Conservation (phyloP, 2,113 vertebrate genomes). For the Recurvirostra avosetta region DNA sequence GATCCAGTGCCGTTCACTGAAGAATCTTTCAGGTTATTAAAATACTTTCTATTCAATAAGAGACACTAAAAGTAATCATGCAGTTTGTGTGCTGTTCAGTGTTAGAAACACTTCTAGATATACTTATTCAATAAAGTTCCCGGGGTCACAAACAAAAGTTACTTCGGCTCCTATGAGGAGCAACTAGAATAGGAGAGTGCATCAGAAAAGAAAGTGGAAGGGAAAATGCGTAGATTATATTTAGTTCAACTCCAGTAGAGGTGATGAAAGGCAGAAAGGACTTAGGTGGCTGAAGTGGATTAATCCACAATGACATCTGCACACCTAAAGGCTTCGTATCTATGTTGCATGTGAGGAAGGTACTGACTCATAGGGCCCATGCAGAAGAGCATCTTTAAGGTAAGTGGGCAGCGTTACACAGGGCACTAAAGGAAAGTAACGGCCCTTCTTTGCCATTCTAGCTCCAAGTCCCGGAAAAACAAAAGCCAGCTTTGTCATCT, state of each 20-base stretch:
- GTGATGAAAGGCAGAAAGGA: constrained; percentile 41
- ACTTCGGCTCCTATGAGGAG: neutral
- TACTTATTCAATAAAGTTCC: constrained; percentile 47
- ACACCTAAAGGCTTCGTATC: neutral
- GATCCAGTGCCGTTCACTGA: constrained; percentile 46
- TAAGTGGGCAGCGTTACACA: neutral
- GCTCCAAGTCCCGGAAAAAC: neutral
- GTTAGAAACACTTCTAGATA: constrained; percentile 39
- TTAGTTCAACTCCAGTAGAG: constrained; percentile 29
- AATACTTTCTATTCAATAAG: constrained; percentile 61
- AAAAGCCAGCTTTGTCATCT: neutral
- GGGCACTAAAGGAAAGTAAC: neutral
- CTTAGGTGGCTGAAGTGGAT: neutral
- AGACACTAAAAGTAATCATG: constrained; percentile 34
- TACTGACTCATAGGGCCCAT: neutral
- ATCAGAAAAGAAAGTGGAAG: constrained; percentile 47
- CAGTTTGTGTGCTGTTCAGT: constrained; percentile 51
- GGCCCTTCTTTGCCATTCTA: neutral
- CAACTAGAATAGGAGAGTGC: constrained; percentile 16
- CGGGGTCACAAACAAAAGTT: constrained; percentile 62
- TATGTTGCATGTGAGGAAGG: neutral
- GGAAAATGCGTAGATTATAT: neutral
- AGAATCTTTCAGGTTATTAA: constrained; percentile 69
- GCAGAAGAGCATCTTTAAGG: neutral
- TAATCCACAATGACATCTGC: neutral